A percentile compares a stretch with the other conserved stretches of the same genome.
Evolutionary conservation across 2,113 vertebrate species (phyloP).

Genomic region (Cinclus mexicanus): DNA sequence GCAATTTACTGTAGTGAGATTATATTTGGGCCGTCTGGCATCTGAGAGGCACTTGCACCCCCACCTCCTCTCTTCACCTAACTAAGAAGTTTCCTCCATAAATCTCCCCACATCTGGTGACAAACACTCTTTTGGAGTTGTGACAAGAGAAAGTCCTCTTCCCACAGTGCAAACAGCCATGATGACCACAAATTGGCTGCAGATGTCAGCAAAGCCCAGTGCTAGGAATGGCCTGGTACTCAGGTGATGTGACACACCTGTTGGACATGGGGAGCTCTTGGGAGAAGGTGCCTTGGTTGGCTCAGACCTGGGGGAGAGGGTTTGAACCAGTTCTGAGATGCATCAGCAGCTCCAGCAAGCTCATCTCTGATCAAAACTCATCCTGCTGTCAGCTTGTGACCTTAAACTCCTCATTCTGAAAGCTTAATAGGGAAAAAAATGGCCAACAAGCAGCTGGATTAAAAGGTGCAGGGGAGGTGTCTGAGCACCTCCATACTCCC

Average conservation of each 20-base stretch:
- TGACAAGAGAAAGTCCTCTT: neutral
- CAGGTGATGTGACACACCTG: neutral
- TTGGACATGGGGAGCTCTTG: neutral
- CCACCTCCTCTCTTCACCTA: neutral
- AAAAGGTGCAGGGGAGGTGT: neutral
- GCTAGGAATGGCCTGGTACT: neutral
- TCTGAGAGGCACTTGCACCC: neutral
- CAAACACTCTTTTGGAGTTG: neutral
- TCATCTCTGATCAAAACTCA: neutral
- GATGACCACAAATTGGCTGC: neutral
- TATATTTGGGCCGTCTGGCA: neutral
- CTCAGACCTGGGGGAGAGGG: fast-evolving
- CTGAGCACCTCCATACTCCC: neutral
- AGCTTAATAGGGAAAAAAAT: neutral
- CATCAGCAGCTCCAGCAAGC: neutral
- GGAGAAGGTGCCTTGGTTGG: neutral
- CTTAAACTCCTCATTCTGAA: neutral
- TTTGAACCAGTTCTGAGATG: neutral
- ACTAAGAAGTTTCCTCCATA: neutral
- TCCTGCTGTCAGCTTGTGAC: neutral
- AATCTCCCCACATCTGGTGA: neutral
- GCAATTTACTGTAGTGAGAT: neutral
- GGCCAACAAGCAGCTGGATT: neutral
- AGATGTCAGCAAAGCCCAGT: neutral
- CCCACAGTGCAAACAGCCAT: neutral